Percentiles rank a stretch among this genome's conserved stretches.
Evolutionary conservation across 2,888 invertebrate genomes (phyloP).

Genomic region (Conomelus anceps): DNA sequence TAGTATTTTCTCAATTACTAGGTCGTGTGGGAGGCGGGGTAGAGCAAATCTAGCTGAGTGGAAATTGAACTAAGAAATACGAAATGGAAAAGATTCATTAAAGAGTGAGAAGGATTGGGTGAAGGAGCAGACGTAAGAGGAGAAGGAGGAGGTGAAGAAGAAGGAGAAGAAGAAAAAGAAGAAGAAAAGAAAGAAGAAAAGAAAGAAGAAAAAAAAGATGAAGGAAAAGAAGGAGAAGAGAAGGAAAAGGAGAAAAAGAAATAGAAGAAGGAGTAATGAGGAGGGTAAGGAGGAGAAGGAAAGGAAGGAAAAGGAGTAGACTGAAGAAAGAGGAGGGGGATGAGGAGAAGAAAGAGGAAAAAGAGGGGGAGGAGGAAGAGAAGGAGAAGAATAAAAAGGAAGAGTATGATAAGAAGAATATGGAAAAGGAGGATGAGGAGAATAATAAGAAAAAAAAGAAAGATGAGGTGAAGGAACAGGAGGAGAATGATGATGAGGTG

Average conservation of each 20-base stretch:
- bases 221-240: neutral
- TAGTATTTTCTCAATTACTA: too few relatives aligned
- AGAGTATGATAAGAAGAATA: neutral
- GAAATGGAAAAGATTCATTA: neutral
- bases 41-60: neutral
- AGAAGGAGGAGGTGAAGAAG: neutral
- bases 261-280: neutral
- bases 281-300: too few relatives aligned
- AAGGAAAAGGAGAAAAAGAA: neutral
- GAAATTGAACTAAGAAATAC: neutral
- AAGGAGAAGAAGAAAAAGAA: neutral
- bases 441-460: neutral
- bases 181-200: neutral
- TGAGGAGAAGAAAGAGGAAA: neutral
- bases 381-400: neutral
- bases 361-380: neutral
- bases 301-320: neutral
- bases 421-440: neutral
- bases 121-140: neutral
- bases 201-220: neutral
- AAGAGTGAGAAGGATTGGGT: neutral
- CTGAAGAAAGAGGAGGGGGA: too few relatives aligned
- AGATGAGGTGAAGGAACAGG: neutral
- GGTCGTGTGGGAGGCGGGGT: too few relatives aligned
- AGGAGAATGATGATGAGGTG: too few relatives aligned